Percentiles rank a stretch among this genome's conserved stretches.
phyloP scores from a whole-genome alignment of 2,888 invertebrate species.

The Chelonus formosanus region DNA sequence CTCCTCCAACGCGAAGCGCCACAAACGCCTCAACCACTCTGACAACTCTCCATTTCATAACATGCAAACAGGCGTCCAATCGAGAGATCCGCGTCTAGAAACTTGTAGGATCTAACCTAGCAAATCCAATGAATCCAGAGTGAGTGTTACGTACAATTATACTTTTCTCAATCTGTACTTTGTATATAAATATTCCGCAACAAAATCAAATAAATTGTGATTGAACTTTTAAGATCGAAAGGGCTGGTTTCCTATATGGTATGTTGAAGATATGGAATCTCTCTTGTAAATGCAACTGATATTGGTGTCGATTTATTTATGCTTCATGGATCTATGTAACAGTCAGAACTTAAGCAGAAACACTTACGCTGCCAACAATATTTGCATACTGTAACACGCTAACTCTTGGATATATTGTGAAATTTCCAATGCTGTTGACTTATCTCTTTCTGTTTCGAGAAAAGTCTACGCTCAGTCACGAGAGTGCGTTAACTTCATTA shows the following conservation, averaged over 20 bases:
- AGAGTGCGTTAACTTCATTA: slow-evolving; percentile 11
- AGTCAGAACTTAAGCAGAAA: not conserved
- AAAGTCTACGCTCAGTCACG: slow-evolving; percentile 9
- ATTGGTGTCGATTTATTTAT: not conserved
- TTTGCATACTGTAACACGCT: slow-evolving; percentile 21
- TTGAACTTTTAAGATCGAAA: not conserved
- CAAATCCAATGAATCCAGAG: not conserved
- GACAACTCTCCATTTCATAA: slow-evolving; percentile 37
- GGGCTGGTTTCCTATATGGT: no score
- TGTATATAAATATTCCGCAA: no score
- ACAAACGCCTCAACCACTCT: slow-evolving; percentile 15
- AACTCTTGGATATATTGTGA: slow-evolving; percentile 17
- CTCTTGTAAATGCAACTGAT: no score
- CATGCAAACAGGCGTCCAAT: slow-evolving; percentile 2
- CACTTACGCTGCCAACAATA: slow-evolving; percentile 10
- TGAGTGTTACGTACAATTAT: no score
- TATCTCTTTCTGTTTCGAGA: slow-evolving; percentile 17
- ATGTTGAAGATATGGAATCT: no score
- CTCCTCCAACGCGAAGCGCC: slow-evolving; percentile 40
- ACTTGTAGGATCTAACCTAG: not conserved
- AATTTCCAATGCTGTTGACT: slow-evolving; percentile 22
- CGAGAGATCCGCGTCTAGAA: not conserved
- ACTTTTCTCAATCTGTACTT: no score
- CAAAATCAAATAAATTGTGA: no score
- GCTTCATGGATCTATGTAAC: slow-evolving; percentile 2